Evolutionary conservation across 2,797 vertebrate genomes (phyloP).

Genomic region (Geotria australis): DNA sequence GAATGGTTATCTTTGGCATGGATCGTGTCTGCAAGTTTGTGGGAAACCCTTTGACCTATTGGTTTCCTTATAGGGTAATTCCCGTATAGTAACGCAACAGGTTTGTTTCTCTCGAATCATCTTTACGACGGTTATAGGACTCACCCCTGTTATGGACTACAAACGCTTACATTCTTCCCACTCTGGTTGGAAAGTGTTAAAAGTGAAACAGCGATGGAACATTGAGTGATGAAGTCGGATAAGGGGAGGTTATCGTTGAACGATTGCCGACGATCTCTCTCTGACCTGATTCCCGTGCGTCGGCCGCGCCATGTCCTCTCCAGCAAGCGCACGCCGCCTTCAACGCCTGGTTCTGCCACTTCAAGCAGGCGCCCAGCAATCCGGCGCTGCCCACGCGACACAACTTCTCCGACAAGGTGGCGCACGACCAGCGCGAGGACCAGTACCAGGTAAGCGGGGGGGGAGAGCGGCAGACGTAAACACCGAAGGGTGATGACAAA

Average conservation of each 20-base stretch:
- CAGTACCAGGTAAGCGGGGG: slow-evolving; percentile 37
- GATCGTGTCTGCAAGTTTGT: too few relatives aligned
- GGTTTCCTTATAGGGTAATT: too few relatives aligned
- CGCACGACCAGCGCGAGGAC: slow-evolving; percentile 70
- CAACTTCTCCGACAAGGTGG: slow-evolving; percentile 69
- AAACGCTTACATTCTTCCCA: too few relatives aligned
- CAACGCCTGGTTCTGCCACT: slow-evolving; percentile 82
- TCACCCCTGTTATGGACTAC: background rate
- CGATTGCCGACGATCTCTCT: slow-evolving; percentile 9
- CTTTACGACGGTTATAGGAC: background rate
- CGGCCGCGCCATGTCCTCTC: slow-evolving; percentile 4
- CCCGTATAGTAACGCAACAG: too few relatives aligned
- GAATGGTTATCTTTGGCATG: too few relatives aligned
- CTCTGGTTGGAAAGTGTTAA: background rate
- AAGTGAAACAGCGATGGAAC: background rate
- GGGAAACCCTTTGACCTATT: too few relatives aligned
- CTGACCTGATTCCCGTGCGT: background rate
- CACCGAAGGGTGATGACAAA: too few relatives aligned
- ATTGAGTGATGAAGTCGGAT: too few relatives aligned
- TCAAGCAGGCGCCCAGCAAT: slow-evolving; percentile 51
- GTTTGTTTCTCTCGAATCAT: background rate
- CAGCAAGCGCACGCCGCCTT: slow-evolving; percentile 64
- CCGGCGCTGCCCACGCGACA: slow-evolving; percentile 32
- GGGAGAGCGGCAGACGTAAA: too few relatives aligned
- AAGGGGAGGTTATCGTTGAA: background rate